phyloP scores from a whole-genome alignment of 30 jellyfish, hydroid and myxozoan genomes.

The Sanderia malayensis region DNA sequence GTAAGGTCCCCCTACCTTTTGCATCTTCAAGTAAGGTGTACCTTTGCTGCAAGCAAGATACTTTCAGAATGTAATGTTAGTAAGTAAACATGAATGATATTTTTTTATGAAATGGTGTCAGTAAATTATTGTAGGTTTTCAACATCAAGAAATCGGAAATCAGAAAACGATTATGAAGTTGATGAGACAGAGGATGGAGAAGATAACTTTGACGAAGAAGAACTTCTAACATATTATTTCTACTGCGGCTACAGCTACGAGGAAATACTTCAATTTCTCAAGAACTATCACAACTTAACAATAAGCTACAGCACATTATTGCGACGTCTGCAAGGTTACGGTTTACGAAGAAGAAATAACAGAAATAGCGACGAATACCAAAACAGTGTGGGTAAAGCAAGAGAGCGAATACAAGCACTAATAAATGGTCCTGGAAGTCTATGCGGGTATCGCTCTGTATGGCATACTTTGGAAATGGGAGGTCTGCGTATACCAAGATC shows the following conservation, averaged over 20 bases:
- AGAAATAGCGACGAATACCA: conserved; percentile 3
- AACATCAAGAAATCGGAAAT: background rate
- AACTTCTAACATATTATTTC: conserved; percentile 16
- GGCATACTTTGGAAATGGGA: conserved; percentile 4
- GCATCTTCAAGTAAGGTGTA: too few relatives aligned
- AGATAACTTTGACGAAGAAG: conserved; percentile 23
- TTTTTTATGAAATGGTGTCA: background rate
- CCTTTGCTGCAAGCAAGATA: too few relatives aligned
- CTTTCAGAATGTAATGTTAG: too few relatives aligned
- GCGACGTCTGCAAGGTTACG: conserved; percentile 8
- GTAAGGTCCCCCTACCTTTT: too few relatives aligned
- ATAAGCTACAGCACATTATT: conserved; percentile 34
- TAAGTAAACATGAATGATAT: too few relatives aligned
- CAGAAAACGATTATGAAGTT: background rate
- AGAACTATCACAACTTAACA: background rate
- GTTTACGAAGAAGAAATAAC: conserved; percentile 15
- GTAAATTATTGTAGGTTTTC: background rate
- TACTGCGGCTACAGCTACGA: conserved; percentile 19
- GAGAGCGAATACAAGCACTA: conserved; percentile 10
- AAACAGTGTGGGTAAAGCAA: conserved; percentile 7
- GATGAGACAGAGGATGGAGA: conserved; percentile 12
- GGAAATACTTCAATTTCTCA: conserved; percentile 6
- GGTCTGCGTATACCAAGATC: background rate
- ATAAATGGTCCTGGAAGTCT: conserved; percentile 14
- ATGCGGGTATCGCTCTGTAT: conserved; percentile 4